Percentiles rank a stretch among this genome's conserved stretches.
These are phyloP conservation scores for Epinephelus awoara DNA, from an alignment of 2,797 vertebrate species.

Conservation along the genomic window DNA sequence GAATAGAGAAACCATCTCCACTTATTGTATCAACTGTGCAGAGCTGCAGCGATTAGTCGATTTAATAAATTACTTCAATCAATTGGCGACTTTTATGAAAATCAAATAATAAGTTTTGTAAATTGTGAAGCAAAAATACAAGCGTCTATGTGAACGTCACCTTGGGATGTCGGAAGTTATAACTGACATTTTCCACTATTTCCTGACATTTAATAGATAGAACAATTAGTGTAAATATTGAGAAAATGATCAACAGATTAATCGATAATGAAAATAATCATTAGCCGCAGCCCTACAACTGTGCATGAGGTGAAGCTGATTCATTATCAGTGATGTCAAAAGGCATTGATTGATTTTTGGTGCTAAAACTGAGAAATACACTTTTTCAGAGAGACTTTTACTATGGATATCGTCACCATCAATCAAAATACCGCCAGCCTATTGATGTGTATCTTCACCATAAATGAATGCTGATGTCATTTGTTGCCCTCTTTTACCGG, in stretches of 20 bases:
- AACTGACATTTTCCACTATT: not conserved
- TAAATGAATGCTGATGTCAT: no score
- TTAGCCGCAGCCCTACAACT: not conserved
- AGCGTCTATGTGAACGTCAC: not conserved
- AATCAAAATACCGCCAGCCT: not conserved
- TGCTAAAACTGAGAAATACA: not conserved
- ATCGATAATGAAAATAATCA: not conserved
- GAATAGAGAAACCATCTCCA: not conserved
- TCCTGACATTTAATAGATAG: not conserved
- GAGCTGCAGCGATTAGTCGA: not conserved
- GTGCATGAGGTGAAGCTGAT: not conserved
- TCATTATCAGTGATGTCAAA: not conserved
- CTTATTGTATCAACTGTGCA: not conserved
- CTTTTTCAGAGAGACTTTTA: not conserved
- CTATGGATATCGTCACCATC: not conserved
- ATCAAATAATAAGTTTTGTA: not conserved
- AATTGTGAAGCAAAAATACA: not conserved
- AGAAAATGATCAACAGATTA: not conserved
- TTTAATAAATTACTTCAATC: not conserved
- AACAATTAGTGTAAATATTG: not conserved
- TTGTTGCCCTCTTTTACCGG: no score
- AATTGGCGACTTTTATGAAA: not conserved
- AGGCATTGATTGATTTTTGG: not conserved
- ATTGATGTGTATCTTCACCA: not conserved
- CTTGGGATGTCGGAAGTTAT: not conserved